Conservation (phyloP, 2,113 vertebrate species). For the Thermophis baileyi region DNA sequence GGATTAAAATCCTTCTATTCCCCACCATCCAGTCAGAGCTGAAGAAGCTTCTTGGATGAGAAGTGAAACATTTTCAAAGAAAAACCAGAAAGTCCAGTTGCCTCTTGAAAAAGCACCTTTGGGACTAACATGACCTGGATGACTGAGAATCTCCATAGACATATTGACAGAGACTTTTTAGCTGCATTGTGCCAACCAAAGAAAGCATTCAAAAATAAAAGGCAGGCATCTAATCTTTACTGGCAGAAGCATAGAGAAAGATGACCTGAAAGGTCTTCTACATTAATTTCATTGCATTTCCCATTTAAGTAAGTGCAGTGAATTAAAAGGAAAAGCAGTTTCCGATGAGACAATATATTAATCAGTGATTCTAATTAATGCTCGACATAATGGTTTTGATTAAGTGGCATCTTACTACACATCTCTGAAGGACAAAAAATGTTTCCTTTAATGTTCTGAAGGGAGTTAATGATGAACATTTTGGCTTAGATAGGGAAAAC, state of each 20-base stretch:
- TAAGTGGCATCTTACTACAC: conserved; percentile 47
- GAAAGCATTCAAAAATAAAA: not conserved
- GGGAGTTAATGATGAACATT: not conserved
- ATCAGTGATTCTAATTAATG: conserved; percentile 51
- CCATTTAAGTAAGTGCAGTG: conserved; percentile 31
- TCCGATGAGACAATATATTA: conserved; percentile 39
- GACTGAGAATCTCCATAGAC: not conserved
- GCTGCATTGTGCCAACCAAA: not conserved
- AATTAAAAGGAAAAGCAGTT: conserved; percentile 38
- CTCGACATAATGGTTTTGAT: conserved; percentile 45
- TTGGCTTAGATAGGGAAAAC: conserved; percentile 19
- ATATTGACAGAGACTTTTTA: not conserved
- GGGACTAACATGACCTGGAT: not conserved
- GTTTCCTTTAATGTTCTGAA: conserved; percentile 33
- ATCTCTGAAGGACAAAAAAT: conserved; percentile 33
- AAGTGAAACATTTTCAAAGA: not conserved
- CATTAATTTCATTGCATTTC: conserved; percentile 14
- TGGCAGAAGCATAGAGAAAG: conserved; percentile 10
- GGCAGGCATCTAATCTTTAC: not conserved
- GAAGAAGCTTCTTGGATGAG: not conserved
- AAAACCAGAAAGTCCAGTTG: not conserved
- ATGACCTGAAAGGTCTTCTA: conserved; percentile 12
- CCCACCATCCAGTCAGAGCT: not conserved
- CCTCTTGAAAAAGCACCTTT: not conserved
- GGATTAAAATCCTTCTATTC: not conserved